Percentiles rank a stretch among this genome's conserved stretches.
Conservation (phyloP, 2,888 invertebrate species). For the Drosophila melanocephala region DNA sequence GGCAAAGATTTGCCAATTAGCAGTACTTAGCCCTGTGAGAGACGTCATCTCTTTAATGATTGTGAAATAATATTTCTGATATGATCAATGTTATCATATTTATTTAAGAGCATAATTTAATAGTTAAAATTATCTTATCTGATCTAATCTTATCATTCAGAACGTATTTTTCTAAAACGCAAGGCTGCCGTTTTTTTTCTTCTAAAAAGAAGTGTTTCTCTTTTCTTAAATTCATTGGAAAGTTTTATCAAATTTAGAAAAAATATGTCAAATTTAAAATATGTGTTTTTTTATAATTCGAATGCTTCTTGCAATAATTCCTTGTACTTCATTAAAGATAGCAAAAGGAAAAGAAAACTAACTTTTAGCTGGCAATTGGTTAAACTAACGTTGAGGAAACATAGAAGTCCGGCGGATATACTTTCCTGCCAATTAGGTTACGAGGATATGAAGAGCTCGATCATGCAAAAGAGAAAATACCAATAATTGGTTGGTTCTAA, state of each 20-base stretch:
- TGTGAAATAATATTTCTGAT: conserved; percentile 9
- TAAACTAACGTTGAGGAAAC: not conserved
- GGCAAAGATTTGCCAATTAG: conserved; percentile 5
- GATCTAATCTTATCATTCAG: not conserved
- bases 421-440: not conserved
- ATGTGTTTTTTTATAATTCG: not conserved
- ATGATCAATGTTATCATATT: not conserved
- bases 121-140: too few relatives aligned
- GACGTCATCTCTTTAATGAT: not conserved
- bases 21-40: not conserved
- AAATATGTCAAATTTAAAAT: not conserved
- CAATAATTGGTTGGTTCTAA: conserved; percentile 1
- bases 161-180: not conserved
- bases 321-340: not conserved
- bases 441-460: not conserved
- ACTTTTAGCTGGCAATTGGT: not conserved
- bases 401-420: not conserved
- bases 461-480: not conserved
- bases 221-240: not conserved
- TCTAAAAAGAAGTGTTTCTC: not conserved
- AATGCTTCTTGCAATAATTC: not conserved
- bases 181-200: rapidly evolving
- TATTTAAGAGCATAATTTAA: not conserved
- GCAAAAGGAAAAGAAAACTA: too few relatives aligned
- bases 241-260: not conserved